phyloP scores from a whole-genome alignment of 2,113 vertebrate species.

The Phocoena phocoena region DNA sequence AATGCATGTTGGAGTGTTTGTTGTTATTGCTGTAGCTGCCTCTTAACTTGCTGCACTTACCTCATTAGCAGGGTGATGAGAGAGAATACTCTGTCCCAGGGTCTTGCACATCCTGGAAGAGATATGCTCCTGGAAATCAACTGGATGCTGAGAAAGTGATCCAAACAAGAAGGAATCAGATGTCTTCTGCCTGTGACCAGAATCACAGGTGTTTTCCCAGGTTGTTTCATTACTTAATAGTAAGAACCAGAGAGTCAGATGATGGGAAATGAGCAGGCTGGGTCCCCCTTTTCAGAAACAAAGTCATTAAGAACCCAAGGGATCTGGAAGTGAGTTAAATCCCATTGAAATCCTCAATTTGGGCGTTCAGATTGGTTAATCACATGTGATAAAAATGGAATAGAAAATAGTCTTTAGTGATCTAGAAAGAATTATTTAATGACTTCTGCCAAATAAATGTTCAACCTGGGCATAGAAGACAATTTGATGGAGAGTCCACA shows the following conservation, averaged over 20 bases:
- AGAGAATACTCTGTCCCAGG: slow-evolving; percentile 73
- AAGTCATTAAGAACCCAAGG: background rate
- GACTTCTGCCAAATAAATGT: background rate
- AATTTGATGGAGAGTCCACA: background rate
- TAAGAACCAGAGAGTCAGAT: background rate
- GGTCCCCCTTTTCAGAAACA: background rate
- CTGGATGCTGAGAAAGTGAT: slow-evolving; percentile 58
- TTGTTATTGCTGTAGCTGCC: slow-evolving; percentile 61
- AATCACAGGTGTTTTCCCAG: background rate
- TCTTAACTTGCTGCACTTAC: slow-evolving; percentile 55
- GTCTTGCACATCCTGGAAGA: slow-evolving; percentile 66
- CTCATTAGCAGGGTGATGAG: slow-evolving; percentile 62
- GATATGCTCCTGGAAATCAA: slow-evolving; percentile 67
- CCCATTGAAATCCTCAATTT: background rate
- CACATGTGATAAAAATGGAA: background rate
- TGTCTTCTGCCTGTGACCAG: background rate
- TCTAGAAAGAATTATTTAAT: background rate
- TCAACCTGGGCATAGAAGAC: background rate
- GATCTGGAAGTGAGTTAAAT: background rate
- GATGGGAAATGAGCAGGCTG: background rate
- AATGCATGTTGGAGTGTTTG: slow-evolving; percentile 32
- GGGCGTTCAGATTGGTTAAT: background rate
- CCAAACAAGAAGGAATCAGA: slow-evolving; percentile 43
- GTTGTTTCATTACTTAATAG: background rate
- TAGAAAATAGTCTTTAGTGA: background rate